Evolutionary conservation across 2,113 vertebrate species (phyloP).

Genomic region (Hypocryptadius cinnamomeus): DNA sequence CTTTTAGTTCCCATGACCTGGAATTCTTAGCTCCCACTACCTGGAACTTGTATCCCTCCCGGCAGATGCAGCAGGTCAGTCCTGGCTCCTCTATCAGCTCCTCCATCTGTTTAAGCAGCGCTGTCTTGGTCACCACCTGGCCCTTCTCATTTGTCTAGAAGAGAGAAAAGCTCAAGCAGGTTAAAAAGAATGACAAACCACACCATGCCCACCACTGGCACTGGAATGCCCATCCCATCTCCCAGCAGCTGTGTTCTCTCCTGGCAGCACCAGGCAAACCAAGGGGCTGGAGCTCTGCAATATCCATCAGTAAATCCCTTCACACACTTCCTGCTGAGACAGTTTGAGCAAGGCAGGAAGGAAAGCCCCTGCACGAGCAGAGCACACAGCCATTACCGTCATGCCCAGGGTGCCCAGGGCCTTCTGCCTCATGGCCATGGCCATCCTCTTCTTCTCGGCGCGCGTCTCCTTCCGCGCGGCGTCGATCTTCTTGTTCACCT

Average conservation of each 20-base stretch:
- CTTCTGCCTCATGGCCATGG: conserved; percentile 99
- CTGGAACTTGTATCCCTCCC: conserved; percentile 99
- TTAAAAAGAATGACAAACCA: not conserved
- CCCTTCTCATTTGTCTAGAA: conserved; percentile 96
- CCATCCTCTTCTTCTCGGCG: conserved; percentile 97
- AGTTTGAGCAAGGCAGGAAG: not conserved
- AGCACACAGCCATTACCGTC: conserved; percentile 74
- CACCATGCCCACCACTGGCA: not conserved
- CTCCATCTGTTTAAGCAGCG: conserved; percentile 97
- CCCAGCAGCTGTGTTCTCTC: not conserved
- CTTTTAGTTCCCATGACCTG: not conserved
- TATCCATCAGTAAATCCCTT: not conserved
- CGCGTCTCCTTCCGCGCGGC: conserved; percentile 92
- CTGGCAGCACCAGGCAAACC: not conserved
- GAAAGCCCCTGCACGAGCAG: not conserved
- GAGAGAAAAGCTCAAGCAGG: not conserved
- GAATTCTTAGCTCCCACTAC: conserved; percentile 30
- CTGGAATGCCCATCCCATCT: not conserved
- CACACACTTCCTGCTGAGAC: not conserved
- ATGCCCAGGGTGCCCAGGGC: conserved; percentile 96
- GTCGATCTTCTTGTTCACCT: conserved; percentile 96
- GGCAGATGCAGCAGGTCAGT: conserved; percentile 96
- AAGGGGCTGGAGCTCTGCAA: not conserved
- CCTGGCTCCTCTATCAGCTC: conserved; percentile 98
- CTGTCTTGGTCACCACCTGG: conserved; percentile 97